phyloP scores from a whole-genome alignment of 2,888 invertebrate species.

The Tipula lateralis region DNA sequence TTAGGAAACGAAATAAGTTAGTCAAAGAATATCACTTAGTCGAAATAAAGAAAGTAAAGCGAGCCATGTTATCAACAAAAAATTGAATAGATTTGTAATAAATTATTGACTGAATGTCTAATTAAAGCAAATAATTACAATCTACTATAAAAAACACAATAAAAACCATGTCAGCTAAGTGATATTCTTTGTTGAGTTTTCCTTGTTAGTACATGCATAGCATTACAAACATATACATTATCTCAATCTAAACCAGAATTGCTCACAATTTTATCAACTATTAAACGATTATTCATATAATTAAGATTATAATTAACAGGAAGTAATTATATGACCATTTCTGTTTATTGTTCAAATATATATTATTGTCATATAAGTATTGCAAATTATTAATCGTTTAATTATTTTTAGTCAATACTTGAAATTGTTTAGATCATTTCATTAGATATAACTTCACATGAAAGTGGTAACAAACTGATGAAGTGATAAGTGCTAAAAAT shows the following conservation, averaged over 20 bases:
- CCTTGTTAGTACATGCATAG: not conserved
- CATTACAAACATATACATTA: not conserved
- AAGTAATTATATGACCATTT: not conserved
- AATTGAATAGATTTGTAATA: not conserved
- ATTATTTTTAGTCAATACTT: not conserved
- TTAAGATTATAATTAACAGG: not conserved
- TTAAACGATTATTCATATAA: not conserved
- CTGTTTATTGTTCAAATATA: not conserved
- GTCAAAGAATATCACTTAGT: no score
- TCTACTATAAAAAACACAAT: not conserved
- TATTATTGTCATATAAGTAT: no score
- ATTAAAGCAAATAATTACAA: no score
- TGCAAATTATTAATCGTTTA: not conserved
- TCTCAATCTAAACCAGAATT: not conserved
- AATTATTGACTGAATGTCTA: not conserved
- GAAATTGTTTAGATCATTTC: not conserved
- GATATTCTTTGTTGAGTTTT: not conserved
- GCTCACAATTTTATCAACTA: not conserved
- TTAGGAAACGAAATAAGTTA: no score
- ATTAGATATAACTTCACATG: not conserved
- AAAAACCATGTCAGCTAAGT: not conserved
- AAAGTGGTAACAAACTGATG: not conserved
- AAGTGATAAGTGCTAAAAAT: not conserved
- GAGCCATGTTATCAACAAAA: not conserved
- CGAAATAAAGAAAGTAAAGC: not conserved